These are phyloP conservation scores for Drosophila neocordata DNA, from an alignment of 1,140 invertebrate species.

Conservation along the genomic window DNA sequence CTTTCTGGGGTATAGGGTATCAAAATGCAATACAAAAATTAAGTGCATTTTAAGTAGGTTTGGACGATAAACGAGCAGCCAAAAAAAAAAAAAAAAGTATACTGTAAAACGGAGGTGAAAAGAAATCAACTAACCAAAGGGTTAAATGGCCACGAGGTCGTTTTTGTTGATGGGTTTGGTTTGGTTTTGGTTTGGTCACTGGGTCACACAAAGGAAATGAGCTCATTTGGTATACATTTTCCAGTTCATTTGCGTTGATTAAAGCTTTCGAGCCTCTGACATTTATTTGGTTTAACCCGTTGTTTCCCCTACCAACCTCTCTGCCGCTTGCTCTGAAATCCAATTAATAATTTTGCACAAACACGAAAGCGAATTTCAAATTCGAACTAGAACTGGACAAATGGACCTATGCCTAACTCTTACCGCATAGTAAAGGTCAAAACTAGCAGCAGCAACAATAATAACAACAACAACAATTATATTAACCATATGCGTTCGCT, in stretches of 20 bases:
- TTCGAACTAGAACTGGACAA: conserved; percentile 14
- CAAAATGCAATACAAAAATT: conserved; percentile 60
- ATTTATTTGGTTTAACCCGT: conserved; percentile 37
- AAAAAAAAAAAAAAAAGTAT: neutral
- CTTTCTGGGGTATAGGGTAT: conserved; percentile 11
- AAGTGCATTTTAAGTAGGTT: conserved; percentile 67
- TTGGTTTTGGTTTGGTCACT: conserved; percentile 53
- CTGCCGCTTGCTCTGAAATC: conserved; percentile 40
- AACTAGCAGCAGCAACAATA: conserved; percentile 25
- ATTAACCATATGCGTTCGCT: neutral
- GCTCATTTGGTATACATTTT: conserved; percentile 78
- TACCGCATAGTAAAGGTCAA: conserved; percentile 41
- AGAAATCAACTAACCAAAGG: conserved; percentile 41
- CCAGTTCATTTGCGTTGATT: conserved; percentile 79
- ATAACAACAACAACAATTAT: conserved; percentile 20
- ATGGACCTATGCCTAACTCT: conserved; percentile 13
- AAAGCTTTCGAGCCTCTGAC: conserved; percentile 49
- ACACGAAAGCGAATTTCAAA: conserved; percentile 30
- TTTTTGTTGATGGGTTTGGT: conserved; percentile 33
- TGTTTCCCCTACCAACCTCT: neutral
- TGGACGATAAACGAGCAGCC: conserved; percentile 8
- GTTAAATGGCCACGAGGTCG: conserved; percentile 71
- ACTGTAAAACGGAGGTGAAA: neutral
- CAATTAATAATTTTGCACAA: conserved; percentile 66
- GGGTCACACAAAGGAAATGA: conserved; percentile 73